phyloP scores from a whole-genome alignment of 2,888 invertebrate genomes.

The Thumatha senex region DNA sequence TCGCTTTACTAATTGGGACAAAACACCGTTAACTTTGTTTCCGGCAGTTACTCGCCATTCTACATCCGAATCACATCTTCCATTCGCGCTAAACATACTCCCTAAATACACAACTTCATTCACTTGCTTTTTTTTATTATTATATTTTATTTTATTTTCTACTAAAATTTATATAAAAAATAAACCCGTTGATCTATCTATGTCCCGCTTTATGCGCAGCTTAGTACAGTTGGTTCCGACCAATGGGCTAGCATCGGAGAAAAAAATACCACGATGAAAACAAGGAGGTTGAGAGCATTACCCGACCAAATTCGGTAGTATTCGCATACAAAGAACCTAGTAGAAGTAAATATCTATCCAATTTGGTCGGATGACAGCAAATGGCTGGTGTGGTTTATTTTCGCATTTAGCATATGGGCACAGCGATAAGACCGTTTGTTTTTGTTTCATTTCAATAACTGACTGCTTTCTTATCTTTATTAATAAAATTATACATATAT shows the following conservation, averaged over 20 bases:
- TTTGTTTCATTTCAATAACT: conserved; percentile 31
- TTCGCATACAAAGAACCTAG: conserved; percentile 55
- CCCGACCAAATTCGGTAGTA: conserved; percentile 49
- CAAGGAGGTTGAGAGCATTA: conserved; percentile 68
- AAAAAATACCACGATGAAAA: conserved; percentile 68
- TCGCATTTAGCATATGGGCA: conserved; percentile 27
- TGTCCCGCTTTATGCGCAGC: conserved; percentile 50
- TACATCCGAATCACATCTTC: no score
- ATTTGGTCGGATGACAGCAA: conserved; percentile 36
- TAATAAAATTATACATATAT: conserved; percentile 3
- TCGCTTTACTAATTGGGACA: no score
- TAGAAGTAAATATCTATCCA: conserved; percentile 29
- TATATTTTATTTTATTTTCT: no score
- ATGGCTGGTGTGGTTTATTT: conserved; percentile 45
- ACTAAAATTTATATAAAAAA: no score
- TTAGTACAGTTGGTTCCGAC: conserved; percentile 43
- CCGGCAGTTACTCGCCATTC: no score
- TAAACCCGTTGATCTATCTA: conserved; percentile 21
- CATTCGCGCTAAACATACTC: no score
- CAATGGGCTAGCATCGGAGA: conserved; percentile 56
- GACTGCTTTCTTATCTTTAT: conserved; percentile 25
- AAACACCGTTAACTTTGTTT: no score
- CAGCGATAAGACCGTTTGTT: conserved; percentile 48
- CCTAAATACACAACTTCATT: no score
- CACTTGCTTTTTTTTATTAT: no score